A percentile compares a stretch with the other conserved stretches of the same genome.
Conservation (phyloP, 2,888 invertebrate species). For the Nudaria mundana region DNA sequence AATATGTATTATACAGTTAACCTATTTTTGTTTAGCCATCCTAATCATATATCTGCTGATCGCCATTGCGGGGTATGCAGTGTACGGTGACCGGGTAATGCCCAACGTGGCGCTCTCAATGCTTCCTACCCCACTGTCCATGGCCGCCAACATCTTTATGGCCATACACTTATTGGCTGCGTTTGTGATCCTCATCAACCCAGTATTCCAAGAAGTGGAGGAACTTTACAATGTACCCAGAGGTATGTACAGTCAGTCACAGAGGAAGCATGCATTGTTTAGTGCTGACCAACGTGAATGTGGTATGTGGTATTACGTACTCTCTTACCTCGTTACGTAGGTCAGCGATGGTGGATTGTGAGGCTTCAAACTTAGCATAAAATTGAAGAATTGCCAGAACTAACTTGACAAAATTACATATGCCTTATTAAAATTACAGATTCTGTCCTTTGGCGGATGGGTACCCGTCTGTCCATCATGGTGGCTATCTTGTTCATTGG, state of each 20-base stretch:
- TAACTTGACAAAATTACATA: neutral
- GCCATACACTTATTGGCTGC: constrained; percentile 84
- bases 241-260: constrained; percentile 69
- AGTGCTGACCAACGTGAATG: too few species aligned
- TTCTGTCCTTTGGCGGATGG: constrained; percentile 81
- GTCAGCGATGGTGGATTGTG: too few species aligned
- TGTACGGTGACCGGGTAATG: constrained; percentile 82
- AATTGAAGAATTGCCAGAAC: too few species aligned
- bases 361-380: too few species aligned
- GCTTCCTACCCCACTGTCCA: constrained; percentile 74
- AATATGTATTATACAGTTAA: too few species aligned
- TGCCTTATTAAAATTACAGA: constrained; percentile 54
- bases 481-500: constrained; percentile 83
- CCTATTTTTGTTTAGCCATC: constrained; percentile 64
- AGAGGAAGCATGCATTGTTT: too few species aligned
- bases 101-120: constrained; percentile 83
- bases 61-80: constrained; percentile 82
- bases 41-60: constrained; percentile 82
- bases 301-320: too few species aligned
- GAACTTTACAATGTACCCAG: constrained; percentile 82
- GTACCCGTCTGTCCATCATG: constrained; percentile 81
- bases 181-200: constrained; percentile 86
- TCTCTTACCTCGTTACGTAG: too few species aligned
- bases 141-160: constrained; percentile 83
- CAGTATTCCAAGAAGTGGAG: constrained; percentile 86